A percentile compares a stretch with the other conserved stretches of the same genome.
Conservation (phyloP, 2,113 vertebrate species). For the Sterrhoptilus dennistouni region DNA sequence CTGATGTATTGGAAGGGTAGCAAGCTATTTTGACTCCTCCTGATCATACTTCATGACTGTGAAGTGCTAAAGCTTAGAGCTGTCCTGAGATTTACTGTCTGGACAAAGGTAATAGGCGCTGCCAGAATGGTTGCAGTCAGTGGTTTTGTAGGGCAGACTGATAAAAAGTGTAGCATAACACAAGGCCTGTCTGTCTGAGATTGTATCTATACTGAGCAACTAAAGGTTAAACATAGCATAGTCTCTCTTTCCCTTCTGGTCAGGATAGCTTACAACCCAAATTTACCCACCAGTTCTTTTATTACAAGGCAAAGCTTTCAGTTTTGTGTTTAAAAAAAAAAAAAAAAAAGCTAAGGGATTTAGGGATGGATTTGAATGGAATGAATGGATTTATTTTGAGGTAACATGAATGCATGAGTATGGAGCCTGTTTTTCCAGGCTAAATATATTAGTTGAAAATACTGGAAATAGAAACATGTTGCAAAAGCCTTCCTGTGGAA, state of each 20-base stretch:
- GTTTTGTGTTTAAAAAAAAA: neutral
- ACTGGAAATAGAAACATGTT: conserved; percentile 7
- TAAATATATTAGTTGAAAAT: conserved; percentile 10
- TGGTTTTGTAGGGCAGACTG: neutral
- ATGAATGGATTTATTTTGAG: conserved; percentile 18
- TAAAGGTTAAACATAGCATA: neutral
- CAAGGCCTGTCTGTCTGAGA: neutral
- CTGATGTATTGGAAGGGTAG: neutral
- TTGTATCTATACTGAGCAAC: neutral
- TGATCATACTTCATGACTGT: neutral
- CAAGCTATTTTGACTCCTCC: neutral
- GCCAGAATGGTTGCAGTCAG: neutral
- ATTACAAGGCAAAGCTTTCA: neutral
- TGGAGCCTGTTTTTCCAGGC: conserved; percentile 12
- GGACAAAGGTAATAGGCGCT: neutral
- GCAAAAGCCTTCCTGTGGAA: neutral
- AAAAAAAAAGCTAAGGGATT: neutral
- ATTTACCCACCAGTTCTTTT: neutral
- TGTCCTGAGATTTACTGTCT: neutral
- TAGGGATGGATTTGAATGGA: neutral
- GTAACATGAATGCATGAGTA: neutral
- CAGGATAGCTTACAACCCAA: neutral
- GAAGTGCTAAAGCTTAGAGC: neutral
- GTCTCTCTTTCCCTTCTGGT: neutral
- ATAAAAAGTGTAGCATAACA: neutral